A percentile compares a stretch with the other conserved stretches of the same genome.
These are phyloP conservation scores for Fabriciana adippe DNA, from an alignment of 2,888 invertebrate genomes.

Conservation along the genomic window DNA sequence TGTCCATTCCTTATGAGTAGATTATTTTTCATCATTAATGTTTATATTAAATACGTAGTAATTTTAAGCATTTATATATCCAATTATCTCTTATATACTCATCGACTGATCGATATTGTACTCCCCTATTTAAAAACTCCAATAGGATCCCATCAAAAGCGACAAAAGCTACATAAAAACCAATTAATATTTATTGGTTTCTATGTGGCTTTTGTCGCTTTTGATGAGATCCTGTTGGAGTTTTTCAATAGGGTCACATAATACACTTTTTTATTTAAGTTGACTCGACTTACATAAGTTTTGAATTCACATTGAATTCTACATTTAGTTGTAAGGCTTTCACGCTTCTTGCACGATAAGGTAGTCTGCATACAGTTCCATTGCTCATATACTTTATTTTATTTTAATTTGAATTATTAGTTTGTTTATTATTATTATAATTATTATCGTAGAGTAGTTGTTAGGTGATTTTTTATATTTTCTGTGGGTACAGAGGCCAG, in stretches of 20 bases:
- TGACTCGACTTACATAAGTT: conserved; percentile 42
- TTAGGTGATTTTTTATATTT: conserved; percentile 46
- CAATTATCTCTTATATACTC: conserved; percentile 43
- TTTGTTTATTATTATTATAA: conserved; percentile 46
- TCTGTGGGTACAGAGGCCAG: conserved; percentile 41
- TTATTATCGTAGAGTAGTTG: conserved; percentile 44
- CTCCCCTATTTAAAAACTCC: conserved; percentile 32
- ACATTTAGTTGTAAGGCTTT: conserved; percentile 49
- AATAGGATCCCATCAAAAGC: no score
- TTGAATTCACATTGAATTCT: conserved; percentile 61
- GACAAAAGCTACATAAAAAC: no score
- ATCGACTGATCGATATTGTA: conserved; percentile 66
- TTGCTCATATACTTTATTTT: conserved; percentile 51
- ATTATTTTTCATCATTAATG: conserved; percentile 55
- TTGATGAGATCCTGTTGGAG: no score
- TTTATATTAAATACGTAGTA: conserved; percentile 48
- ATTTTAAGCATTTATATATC: conserved; percentile 60
- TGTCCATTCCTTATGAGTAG: conserved; percentile 76
- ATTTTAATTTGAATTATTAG: conserved; percentile 46
- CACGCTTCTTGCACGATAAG: conserved; percentile 59
- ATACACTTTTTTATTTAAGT: conserved; percentile 41
- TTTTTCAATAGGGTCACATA: conserved; percentile 42
- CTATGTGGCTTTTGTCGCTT: no score
- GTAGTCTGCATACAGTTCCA: conserved; percentile 60
- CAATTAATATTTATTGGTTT: no score